Evolutionary conservation across 2,888 invertebrate species (phyloP), one percentile per base, ranked within the genome.

Genomic region (Leucoptera coffeella): DNA sequence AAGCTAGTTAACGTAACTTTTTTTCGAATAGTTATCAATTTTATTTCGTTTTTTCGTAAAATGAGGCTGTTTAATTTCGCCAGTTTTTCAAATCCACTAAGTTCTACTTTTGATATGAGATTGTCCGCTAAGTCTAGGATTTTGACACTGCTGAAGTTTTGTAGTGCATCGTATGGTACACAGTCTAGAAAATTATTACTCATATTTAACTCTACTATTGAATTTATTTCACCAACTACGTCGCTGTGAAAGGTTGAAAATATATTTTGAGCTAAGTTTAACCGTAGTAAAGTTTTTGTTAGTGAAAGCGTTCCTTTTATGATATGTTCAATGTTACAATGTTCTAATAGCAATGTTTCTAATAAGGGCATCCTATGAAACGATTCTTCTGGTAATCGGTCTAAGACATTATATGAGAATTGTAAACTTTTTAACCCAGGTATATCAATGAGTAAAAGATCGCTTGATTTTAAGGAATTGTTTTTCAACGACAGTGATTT

Each of bases 341-440:
- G 74, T 39, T 83, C 82, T 42, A 85, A 73, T 27, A 75, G 67
- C 33, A 91, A 67, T 21, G 79, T 74, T 50, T 86, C 87, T 38
- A 91, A 62, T 2, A 86, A 83, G 6, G 87, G 85, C 32, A 91
- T 59, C 25, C 84, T 83, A 37, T 79, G 78, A 37, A 90, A 75
- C 14, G 85, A 80, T 29, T 79, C 75, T 3, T 75, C 67, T 34
- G 80, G 79, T 32, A 88, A 74, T 42, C 76, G 77, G 37, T 80
- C 81, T 33, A 91, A 80, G 47, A 89, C 85, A 50, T 91, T 92
- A 38, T 78, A 75, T 3, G 87, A 85, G 23, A 87, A 58, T 38
- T 78, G 77, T 29, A 91, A 62, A 14, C 79, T 76, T 36, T 86
- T 74, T 36, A 90, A 54, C 11, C 86, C 86, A 3, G 85, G 80